A percentile compares a stretch with the other conserved stretches of the same genome.
Evolutionary conservation across 2,888 invertebrate genomes (phyloP).

Genomic region (Sinopyrophorus schimmeli): DNA sequence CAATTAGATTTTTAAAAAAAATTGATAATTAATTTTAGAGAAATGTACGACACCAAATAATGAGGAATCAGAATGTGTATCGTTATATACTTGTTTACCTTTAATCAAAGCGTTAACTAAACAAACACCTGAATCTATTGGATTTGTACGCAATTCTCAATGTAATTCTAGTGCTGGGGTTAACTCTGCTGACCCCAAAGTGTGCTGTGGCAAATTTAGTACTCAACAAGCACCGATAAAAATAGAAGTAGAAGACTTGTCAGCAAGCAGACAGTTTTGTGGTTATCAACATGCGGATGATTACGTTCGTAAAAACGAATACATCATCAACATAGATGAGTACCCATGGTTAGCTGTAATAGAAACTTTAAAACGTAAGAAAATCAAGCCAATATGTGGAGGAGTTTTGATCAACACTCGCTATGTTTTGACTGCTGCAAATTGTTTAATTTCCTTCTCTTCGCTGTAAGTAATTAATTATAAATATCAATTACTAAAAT

Average conservation of each 20-base stretch:
- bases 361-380: not conserved
- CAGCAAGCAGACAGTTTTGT: not conserved
- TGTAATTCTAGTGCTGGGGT: too few species aligned
- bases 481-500: too few species aligned
- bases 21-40: slow-evolving; percentile 5
- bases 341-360: slow-evolving; percentile 3
- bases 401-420: slow-evolving; percentile 6
- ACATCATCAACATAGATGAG: not conserved
- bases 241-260: too few species aligned
- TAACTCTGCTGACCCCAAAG: not conserved
- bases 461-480: too few species aligned
- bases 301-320: not conserved
- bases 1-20: too few species aligned
- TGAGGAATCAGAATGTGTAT: not conserved
- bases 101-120: not conserved
- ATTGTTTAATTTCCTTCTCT: not conserved
- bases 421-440: slow-evolving; percentile 8
- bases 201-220: slow-evolving; percentile 9
- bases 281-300: slow-evolving; percentile 11
- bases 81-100: not conserved
- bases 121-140: not conserved
- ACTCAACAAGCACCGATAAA: too few species aligned
- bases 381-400: too few species aligned
- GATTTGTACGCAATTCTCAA: slow-evolving; percentile 4
- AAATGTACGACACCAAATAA: slow-evolving; percentile 9